Percentiles rank a stretch among this genome's conserved stretches.
These are phyloP conservation scores for Philhelius pedissequus DNA, from an alignment of 2,888 invertebrate species.

Conservation along the genomic window DNA sequence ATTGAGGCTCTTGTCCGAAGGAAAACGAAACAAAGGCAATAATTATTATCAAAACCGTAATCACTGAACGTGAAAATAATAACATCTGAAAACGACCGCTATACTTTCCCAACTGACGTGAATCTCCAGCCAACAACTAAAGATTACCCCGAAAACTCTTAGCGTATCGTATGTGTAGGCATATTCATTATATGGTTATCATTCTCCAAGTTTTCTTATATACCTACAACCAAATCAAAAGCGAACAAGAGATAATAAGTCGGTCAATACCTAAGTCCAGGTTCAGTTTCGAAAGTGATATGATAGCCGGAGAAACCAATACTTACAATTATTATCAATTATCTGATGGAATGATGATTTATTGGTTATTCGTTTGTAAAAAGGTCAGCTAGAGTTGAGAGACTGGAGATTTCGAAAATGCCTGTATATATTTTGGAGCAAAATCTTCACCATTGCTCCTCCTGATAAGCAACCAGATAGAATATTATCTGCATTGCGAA, in stretches of 20 bases:
- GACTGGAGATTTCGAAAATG: not conserved
- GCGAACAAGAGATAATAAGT: not conserved
- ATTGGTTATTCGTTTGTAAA: not conserved
- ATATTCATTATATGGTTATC: not conserved
- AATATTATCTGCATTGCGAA: not conserved
- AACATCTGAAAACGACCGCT: not conserved
- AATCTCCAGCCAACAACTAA: not conserved
- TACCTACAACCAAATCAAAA: not conserved
- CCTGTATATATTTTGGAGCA: not conserved
- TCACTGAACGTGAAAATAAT: not conserved
- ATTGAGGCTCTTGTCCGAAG: not conserved
- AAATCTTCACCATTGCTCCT: not conserved
- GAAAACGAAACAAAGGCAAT: not conserved
- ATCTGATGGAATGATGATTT: not conserved
- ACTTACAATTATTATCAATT: not conserved
- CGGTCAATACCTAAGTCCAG: not conserved
- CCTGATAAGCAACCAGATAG: not conserved
- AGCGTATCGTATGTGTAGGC: too few species aligned
- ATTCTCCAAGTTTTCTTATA: not conserved
- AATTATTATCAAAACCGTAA: not conserved
- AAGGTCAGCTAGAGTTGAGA: not conserved
- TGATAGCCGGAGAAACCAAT: not conserved
- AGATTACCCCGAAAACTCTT: not conserved
- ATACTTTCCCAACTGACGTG: not conserved
- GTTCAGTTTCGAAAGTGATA: slow-evolving; percentile 26